Base-by-base conservation (phyloP, 2,888 invertebrate species). In the Trachelus troglodyta region DNA sequence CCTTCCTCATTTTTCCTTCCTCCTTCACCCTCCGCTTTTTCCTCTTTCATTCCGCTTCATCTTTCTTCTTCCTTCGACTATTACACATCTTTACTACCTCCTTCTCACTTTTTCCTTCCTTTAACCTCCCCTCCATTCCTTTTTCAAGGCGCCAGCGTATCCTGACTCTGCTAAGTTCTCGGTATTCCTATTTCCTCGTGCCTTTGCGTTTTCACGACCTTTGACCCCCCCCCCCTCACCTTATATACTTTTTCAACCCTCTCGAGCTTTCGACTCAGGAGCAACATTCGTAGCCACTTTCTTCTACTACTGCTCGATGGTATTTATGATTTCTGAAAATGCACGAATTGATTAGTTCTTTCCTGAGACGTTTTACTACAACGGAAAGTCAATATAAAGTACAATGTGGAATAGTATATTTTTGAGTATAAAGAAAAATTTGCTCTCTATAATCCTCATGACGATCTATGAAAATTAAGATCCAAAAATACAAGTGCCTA, bases 161-260 rank as follows among this genome's bases (percentile, higher is more conserved):
- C 33, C 31, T 71, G 71, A 71, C 71, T 56, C 23, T 31, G 11
- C 71, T 71, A 71, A 71, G 71, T 71, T 71, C 71, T 34, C 56
- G 40, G 75, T 75, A 76, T 76, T 75, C 75, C 76, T 80, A 77
- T 78, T 81, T 76, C 75, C 69, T 12, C 31, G 69, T 30, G 56
- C 69, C 76, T 82, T 80, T 81, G 78, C 80, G 34, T 79, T 78
- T 75, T 79, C 75, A 56, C 75, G n/a, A 85, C 80, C 79, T 76
- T 79, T 76, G 79, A 76, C 73, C 75, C 76, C 79, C 77, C 40
- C 79, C 74, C 74, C 34, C 30, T 0, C 37, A 6, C 71, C 34
- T n/a, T 15, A 23, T 3, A 35, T 31, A 74, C 78, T 79, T 81
- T 81, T 76, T 34, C 33, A 23, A 33, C 31, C 33, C 31, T 31